Evolutionary conservation across 2,888 invertebrate species (phyloP), one percentile per base, ranked within the genome.

Genomic region (Nasonovia ribisnigri): DNA sequence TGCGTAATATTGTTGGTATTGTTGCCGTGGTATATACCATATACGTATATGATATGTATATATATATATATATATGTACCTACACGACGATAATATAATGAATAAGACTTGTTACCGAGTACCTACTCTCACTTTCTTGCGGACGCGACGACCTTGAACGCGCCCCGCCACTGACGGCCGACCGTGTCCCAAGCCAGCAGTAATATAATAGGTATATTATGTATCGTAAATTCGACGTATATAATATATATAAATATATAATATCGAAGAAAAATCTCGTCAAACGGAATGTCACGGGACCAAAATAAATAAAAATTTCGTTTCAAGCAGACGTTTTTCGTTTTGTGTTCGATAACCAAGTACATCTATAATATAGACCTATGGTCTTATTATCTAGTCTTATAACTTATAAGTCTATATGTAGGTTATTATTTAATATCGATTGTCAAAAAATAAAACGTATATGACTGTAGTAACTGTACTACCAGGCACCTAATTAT

Each of bases 91-190:
- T 57, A 57, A 57, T 57, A 26, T 10, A 57, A 57, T 57, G 57
- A 6, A 57, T 57, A 57, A 26, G 42, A 26, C 46, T 46, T 4
- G 46, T 42, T 46, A 46, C 20, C 36, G 54, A 8, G 6, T 46
- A 46, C 46, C 89, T 60, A 89, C 89, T 89, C 89, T 60, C 60
- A 89, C 90, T 90, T 90, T 90, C 90, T 90, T 90, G 67, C 54
- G 88, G 42, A n/a, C 42, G 20, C 48, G 51, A n/a, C 86, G 92
- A 92, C 92, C 92, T 92, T 92, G 92, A 92, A 77, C 36, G 36
- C 60, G 92, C 92, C 92, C 92, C 92, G 87, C 87, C 92, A 86
- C 43, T 46, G 43, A 46, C 86, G 46, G 46, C 29, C 89, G 89
- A 20, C 16, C 89, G 57, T 89, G 67, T 26, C 84, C 11, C 24